Base-by-base conservation (phyloP, 2,888 invertebrate species). In the Vanessa cardui region DNA sequence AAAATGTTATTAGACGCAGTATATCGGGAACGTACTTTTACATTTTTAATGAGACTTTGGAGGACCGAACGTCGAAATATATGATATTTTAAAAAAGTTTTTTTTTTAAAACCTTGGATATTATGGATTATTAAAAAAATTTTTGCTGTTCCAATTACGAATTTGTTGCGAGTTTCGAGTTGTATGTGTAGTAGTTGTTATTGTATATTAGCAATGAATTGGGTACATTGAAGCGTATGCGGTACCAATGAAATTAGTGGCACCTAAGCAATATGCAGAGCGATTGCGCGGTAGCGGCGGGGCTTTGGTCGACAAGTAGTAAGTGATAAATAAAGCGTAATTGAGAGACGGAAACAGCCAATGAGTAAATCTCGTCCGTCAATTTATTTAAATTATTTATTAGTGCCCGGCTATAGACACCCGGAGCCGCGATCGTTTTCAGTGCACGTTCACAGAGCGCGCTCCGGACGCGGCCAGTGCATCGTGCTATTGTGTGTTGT, bases 381-480 rank as follows among this genome's bases (percentile, higher is more conserved):
- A 92, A 92, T 92, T 92, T 92, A 90, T 92, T 92, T 89, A 92
- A 92, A 92, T 92, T 90, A 92, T 92, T 92, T 92, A 92, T 92
- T 92, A 92, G 92, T 92, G 91, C 83, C 84, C 86, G 85, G 88
- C 88, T 90, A 92, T 92, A 91, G 92, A 92, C 91, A 92, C 92
- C 90, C 90, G 88, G 80, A 73, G 73, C 72, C 87, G 85, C 84
- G 89, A 89, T 90, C 90, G 88, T 82, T 88, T 89, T 85, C 87
- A 86, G 86, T 78, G 81, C 78, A 77, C 84, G 88, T 87, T 89
- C 88, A 86, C 89, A 86, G 85, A 82, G 83, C 74, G 75, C 79
- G 78, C 80, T 81, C 85, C 89, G 90, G 90, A 90, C 87, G 89
- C 83, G 76, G 73, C 73, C 79, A 84, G 84, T 81, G 87, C 72